Evolutionary conservation across 2,113 vertebrate genomes (phyloP), one percentile per base, ranked within the genome.

Genomic region (Vidua chalybeata): DNA sequence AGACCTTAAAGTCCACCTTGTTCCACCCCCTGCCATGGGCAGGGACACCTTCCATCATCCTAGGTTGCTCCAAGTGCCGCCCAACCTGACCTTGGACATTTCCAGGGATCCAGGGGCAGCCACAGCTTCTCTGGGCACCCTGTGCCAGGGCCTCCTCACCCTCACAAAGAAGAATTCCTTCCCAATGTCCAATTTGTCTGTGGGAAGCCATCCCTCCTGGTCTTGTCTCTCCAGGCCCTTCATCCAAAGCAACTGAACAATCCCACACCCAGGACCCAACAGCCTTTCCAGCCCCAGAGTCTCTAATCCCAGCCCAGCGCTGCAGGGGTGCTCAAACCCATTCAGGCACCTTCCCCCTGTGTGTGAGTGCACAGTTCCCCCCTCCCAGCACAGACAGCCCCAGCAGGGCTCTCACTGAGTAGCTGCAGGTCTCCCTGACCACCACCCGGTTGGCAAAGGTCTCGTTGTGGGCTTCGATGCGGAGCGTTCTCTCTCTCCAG

Each of bases 381-480:
- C 2, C n/a, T 43, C 37, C 43, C 68, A 49, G 33, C 63, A 9
- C 7, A 39, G 49, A 0, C n/a, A 68, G 48, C 13, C 9, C 9
- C 21, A 35, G 51, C 15, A 9, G 16, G 21, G 69, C 22, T 88
- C 98, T 97, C 94, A 99, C 98, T 2, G 97, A 97, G 95, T 99
- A 99, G 87, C 98, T 98, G 64, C 98, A 99, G 0, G 90, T 98
- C 94, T 99, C 98, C 3, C 94, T 95, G 80, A 99, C 98, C 3
- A 97, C 93, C 39, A 99, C 98, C 1, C 98, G 96, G 96, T 81
- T 99, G 74, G 98, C 97, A 30, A 99, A 98, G 37, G 98, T 99
- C 94, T 99, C 98, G 0, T 99, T 99, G 89, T 96, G 98, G 4
- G 98, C 98, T 13, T 99, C 98, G 2, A 99, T 99, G 54, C 93